phyloP scores from a whole-genome alignment of 2,797 vertebrate species.

The Knipowitschia caucasica region DNA sequence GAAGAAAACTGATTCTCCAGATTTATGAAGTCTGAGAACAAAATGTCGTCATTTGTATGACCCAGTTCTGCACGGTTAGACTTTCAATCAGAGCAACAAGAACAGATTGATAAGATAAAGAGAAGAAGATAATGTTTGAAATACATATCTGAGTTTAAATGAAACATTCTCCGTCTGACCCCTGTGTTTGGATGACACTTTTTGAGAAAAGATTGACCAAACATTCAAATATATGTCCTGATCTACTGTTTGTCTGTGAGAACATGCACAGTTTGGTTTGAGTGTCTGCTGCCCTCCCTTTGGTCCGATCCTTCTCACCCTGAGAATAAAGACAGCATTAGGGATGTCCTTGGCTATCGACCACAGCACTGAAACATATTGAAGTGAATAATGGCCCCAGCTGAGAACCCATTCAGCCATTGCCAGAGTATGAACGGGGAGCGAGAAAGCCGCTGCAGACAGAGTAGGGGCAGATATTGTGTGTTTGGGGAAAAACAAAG shows the following conservation, averaged over 20 bases:
- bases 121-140: conserved; percentile 22
- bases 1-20: no score
- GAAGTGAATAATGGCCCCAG: conserved; percentile 57
- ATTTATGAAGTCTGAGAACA: no score
- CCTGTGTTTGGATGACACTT: conserved; percentile 24
- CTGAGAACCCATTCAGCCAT: conserved; percentile 42
- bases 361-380: conserved; percentile 42
- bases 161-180: conserved; percentile 22
- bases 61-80: no score
- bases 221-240: background rate
- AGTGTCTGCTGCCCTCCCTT: conserved; percentile 5
- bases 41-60: no score
- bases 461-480: conserved; percentile 22
- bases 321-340: conserved; percentile 43
- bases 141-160: conserved; percentile 41
- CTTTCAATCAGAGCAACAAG: no score
- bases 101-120: conserved; percentile 20
- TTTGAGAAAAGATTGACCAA: conserved; percentile 9
- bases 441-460: conserved; percentile 32
- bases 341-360: conserved; percentile 47
- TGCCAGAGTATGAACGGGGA: conserved; percentile 49
- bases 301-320: conserved; percentile 27
- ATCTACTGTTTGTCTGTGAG: background rate
- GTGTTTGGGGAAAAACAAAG: conserved; percentile 29
- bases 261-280: conserved; percentile 7